phyloP scores from a whole-genome alignment of 2,888 invertebrate genomes.

The Meiosimyza decipiens region DNA sequence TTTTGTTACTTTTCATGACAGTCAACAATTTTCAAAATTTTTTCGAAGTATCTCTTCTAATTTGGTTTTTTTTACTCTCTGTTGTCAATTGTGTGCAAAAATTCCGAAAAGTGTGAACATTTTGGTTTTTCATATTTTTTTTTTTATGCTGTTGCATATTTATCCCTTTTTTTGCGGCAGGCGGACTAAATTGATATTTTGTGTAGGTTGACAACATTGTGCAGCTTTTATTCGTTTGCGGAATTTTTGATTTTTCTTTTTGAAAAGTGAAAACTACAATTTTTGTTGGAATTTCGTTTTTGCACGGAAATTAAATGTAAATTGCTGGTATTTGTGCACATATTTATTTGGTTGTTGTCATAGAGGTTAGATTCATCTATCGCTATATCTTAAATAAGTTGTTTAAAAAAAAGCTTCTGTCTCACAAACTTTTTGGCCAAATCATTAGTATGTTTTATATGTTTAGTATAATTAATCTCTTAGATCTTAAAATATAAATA shows the following conservation, averaged over 20 bases:
- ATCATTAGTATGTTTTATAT: too few relatives aligned
- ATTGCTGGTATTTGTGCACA: neutral
- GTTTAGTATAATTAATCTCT: too few relatives aligned
- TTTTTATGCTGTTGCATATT: neutral
- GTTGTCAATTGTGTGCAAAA: conserved; percentile 32
- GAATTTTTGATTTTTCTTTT: neutral
- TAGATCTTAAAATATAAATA: too few relatives aligned
- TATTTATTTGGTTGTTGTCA: too few relatives aligned
- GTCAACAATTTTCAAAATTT: neutral
- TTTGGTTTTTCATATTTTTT: neutral
- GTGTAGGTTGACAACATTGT: neutral
- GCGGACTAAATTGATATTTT: conserved; percentile 14
- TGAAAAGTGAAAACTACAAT: neutral
- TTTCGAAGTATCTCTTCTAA: neutral
- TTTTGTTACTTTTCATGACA: neutral
- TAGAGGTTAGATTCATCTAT: too few relatives aligned
- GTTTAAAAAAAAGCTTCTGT: too few relatives aligned
- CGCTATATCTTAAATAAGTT: too few relatives aligned
- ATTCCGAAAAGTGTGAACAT: conserved; percentile 39
- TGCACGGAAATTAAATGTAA: neutral
- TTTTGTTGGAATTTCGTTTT: neutral
- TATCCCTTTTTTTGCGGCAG: neutral
- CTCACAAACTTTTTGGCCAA: too few relatives aligned
- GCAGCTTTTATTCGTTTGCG: neutral
- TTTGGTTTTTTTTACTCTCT: neutral